phyloP scores from a whole-genome alignment of 2,888 invertebrate genomes.

The Leptinotarsa haldemani region DNA sequence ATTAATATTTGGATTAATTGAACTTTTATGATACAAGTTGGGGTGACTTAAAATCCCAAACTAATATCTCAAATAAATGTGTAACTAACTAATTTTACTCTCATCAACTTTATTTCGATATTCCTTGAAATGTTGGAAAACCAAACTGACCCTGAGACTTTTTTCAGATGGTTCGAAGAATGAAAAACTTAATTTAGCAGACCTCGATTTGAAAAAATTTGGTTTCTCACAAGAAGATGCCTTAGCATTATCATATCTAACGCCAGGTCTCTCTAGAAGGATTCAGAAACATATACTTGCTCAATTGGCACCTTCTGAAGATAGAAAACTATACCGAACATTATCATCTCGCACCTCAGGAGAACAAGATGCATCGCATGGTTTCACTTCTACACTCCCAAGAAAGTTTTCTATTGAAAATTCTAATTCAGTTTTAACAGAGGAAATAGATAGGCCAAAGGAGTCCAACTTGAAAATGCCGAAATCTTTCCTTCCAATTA shows the following conservation, averaged over 20 bases:
- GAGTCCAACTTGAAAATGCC: slow-evolving; percentile 36
- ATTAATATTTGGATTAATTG: too few relatives aligned
- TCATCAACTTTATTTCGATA: slow-evolving; percentile 22
- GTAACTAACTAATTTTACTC: background rate
- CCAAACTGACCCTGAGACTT: slow-evolving; percentile 27
- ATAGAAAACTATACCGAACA: slow-evolving; percentile 75
- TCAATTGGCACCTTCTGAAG: slow-evolving; percentile 77
- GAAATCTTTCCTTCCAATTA: slow-evolving; percentile 58
- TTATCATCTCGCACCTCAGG: slow-evolving; percentile 67
- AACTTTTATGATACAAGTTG: too few relatives aligned
- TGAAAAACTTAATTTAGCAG: slow-evolving; percentile 66
- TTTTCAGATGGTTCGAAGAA: slow-evolving; percentile 61
- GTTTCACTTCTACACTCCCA: slow-evolving; percentile 61
- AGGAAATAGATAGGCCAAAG: slow-evolving; percentile 34
- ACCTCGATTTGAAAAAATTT: slow-evolving; percentile 76
- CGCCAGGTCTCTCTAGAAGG: slow-evolving; percentile 77
- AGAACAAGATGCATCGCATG: slow-evolving; percentile 35
- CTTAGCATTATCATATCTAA: slow-evolving; percentile 76
- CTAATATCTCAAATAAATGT: background rate
- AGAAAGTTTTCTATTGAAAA: slow-evolving; percentile 63
- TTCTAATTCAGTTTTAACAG: slow-evolving; percentile 28
- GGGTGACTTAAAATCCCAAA: too few relatives aligned
- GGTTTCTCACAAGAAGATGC: slow-evolving; percentile 78
- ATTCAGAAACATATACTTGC: slow-evolving; percentile 79
- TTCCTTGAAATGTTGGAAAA: background rate